Base-by-base conservation (phyloP, 2,113 vertebrate species). In the Hippolais icterina region DNA sequence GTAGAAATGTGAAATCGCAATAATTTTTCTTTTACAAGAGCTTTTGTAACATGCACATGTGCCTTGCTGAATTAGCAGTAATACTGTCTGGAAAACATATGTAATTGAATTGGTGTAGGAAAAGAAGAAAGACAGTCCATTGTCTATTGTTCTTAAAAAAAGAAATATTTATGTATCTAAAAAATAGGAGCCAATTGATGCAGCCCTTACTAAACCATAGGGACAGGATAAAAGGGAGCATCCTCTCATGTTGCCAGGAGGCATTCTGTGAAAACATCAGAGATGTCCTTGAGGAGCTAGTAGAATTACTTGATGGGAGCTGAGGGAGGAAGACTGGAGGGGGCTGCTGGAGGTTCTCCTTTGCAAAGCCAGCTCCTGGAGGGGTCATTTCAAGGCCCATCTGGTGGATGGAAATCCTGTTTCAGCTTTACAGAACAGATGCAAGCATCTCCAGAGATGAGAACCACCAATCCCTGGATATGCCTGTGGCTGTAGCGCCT, bases 11-110 rank as follows among this genome's bases (percentile, higher is more conserved):
- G 94, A 97, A 97, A 97, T 91, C 28, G 66, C 91, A 97, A 95
- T 97, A 81, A 88, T 94, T 96, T 96, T 92, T 70, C 42, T 94
- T 98, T 98, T 97, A 97, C 33, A 91, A 97, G 93, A 96, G 93
- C 87, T 98, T 97, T 98, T 98, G 96, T 95, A 96, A 95, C 87
- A 83, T 78, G 93, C 94, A 97, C 82, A 96, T 97, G 85, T 96
- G 85, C 50, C 69, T 97, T 96, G 74, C 91, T 97, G 97, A 97
- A 97, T 97, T 97, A 97, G 89, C 81, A 94, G 85, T 94, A 70
- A 82, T 96, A 89, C 78, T 95, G 95, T 95, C 97, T 98, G 97
- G 97, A 97, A 98, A 97, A 97, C 95, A 97, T 96, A 95, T 96
- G 81, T 76, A 98, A 98, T 96, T 97, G 96, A 96, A 96, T 52